Percentiles rank a stretch among this genome's conserved stretches.
Evolutionary conservation across 2,888 invertebrate species (phyloP).

Genomic region (Rotaria socialis): DNA sequence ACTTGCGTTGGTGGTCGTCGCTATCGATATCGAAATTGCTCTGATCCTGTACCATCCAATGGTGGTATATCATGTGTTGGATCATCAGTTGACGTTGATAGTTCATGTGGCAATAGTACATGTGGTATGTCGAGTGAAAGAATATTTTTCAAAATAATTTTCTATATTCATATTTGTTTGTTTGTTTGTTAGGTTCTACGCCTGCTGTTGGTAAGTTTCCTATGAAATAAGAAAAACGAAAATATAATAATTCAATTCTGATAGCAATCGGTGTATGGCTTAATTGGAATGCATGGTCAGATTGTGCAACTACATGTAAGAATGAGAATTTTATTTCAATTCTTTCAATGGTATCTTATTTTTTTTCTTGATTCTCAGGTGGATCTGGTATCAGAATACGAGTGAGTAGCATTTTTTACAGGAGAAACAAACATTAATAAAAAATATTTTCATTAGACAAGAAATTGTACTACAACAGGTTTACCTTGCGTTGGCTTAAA

Average conservation of each 20-base stretch:
- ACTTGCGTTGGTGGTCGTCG: neutral
- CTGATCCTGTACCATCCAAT: slow-evolving; percentile 52
- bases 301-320: slow-evolving; percentile 31
- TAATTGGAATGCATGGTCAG: neutral
- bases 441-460: neutral
- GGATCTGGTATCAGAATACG: neutral
- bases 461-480: neutral
- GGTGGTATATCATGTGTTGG: slow-evolving; percentile 53
- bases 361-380: neutral
- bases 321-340: neutral
- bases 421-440: neutral
- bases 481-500: neutral
- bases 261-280: neutral
- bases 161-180: neutral
- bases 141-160: neutral
- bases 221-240: neutral
- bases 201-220: neutral
- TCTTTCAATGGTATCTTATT: neutral
- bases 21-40: slow-evolving; percentile 51
- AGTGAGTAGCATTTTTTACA: neutral
- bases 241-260: neutral
- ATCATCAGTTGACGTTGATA: slow-evolving; percentile 47
- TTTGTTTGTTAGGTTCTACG: neutral
- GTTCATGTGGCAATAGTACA: slow-evolving; percentile 49
- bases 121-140: neutral